Conservation (phyloP, 2,888 invertebrate species). For the Drosophila limbata region DNA sequence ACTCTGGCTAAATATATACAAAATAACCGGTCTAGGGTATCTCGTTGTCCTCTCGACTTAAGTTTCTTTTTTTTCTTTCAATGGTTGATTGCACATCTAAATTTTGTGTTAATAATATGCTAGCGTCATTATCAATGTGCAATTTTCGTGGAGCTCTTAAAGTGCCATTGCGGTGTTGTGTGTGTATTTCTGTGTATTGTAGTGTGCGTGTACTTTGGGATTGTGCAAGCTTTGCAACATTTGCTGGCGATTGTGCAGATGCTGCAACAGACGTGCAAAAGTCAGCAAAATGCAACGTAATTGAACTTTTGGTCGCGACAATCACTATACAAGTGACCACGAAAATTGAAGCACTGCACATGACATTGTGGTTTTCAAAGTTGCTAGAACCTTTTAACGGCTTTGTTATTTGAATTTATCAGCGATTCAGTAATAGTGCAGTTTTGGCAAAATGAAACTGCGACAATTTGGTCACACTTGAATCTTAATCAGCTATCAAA, state of each 20-base stretch:
- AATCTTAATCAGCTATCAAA: not conserved
- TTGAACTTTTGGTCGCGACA: slow-evolving; percentile 20
- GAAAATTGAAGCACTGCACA: slow-evolving; percentile 4
- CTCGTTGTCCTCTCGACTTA: too few relatives aligned
- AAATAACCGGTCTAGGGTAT: too few relatives aligned
- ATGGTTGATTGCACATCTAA: not conserved
- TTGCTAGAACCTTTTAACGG: not conserved
- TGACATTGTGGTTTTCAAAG: slow-evolving; percentile 16
- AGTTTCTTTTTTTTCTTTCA: not conserved
- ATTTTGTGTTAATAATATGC: slow-evolving; percentile 8
- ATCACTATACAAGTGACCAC: slow-evolving; percentile 17
- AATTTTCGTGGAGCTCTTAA: slow-evolving; percentile 10
- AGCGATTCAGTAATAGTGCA: not conserved
- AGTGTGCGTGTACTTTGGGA: slow-evolving; percentile 6
- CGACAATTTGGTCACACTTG: not conserved
- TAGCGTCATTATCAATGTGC: slow-evolving; percentile 31
- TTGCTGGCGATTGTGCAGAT: slow-evolving; percentile 31
- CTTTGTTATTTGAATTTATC: not conserved
- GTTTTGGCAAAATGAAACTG: not conserved
- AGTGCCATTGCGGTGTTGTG: slow-evolving; percentile 10
- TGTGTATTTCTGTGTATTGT: slow-evolving; percentile 4
- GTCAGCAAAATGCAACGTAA: slow-evolving; percentile 33
- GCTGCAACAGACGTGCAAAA: slow-evolving; percentile 33
- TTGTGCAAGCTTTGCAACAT: slow-evolving; percentile 43
- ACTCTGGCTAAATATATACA: too few relatives aligned